Evolutionary conservation across 2,888 invertebrate species (phyloP).

Genomic region (Lobophora halterata): DNA sequence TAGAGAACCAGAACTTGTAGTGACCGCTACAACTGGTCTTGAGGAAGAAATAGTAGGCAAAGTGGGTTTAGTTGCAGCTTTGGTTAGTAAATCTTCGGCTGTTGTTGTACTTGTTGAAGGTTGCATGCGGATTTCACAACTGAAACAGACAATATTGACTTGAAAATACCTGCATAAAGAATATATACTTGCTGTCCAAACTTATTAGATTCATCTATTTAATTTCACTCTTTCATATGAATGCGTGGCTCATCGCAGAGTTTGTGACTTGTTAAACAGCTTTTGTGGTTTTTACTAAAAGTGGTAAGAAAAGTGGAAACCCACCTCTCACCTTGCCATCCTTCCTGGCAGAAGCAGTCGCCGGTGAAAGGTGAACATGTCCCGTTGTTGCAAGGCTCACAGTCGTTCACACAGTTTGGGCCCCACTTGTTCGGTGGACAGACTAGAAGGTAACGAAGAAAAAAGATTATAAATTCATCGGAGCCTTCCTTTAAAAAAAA

Average conservation of each 20-base stretch:
- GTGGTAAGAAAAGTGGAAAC: conserved; percentile 52
- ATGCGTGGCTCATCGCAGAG: no score
- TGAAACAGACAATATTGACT: conserved; percentile 54
- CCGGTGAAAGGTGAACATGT: conserved; percentile 84
- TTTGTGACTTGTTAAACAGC: no score
- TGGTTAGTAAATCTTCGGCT: conserved; percentile 65
- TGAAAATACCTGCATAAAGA: no score
- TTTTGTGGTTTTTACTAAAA: background rate
- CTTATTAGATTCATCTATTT: no score
- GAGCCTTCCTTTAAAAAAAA: no score
- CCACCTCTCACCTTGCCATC: conserved; percentile 86
- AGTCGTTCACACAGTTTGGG: conserved; percentile 84
- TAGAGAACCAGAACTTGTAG: conserved; percentile 9
- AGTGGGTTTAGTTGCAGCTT: conserved; percentile 49
- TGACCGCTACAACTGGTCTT: conserved; percentile 25
- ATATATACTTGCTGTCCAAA: no score
- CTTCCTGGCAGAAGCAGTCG: conserved; percentile 83
- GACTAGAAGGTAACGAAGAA: conserved; percentile 61
- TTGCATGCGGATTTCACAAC: conserved; percentile 65
- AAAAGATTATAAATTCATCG: no score
- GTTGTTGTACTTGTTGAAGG: conserved; percentile 50
- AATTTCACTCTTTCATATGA: no score
- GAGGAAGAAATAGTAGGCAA: conserved; percentile 36
- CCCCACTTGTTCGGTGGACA: conserved; percentile 88
- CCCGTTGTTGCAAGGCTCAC: conserved; percentile 82